Percentiles rank a stretch among this genome's conserved stretches.
phyloP scores from a whole-genome alignment of 2,888 invertebrate species.

The Pterostichus niger region DNA sequence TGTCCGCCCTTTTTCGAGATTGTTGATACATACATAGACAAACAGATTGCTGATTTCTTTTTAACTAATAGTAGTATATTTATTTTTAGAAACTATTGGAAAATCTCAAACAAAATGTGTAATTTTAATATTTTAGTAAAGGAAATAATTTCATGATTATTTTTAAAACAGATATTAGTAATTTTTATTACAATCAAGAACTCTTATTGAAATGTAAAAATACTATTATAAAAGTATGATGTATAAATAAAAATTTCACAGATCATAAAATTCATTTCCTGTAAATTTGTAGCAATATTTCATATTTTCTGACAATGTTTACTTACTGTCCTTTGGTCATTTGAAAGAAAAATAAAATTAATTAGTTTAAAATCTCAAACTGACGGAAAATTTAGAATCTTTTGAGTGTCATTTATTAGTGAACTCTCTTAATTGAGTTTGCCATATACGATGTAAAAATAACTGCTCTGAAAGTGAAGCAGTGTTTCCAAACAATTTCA shows the following conservation, averaged over 20 bases:
- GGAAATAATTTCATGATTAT: too few relatives aligned
- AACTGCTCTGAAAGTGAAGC: conserved; percentile 11
- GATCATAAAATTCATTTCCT: background rate
- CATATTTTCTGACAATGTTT: conserved; percentile 24
- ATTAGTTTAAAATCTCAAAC: conserved; percentile 10
- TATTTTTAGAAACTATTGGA: too few relatives aligned
- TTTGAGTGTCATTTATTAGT: conserved; percentile 51
- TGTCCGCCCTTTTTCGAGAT: too few relatives aligned
- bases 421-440: conserved; percentile 50
- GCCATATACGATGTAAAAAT: conserved; percentile 47
- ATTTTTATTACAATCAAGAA: too few relatives aligned
- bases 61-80: too few relatives aligned
- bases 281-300: background rate
- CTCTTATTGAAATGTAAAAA: too few relatives aligned
- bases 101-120: too few relatives aligned
- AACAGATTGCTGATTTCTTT: too few relatives aligned
- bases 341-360: conserved; percentile 44
- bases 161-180: too few relatives aligned
- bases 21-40: too few relatives aligned
- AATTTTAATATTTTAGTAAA: too few relatives aligned
- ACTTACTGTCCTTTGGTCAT: conserved; percentile 16
- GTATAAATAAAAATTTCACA: conserved; percentile 22
- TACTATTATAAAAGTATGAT: background rate
- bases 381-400: conserved; percentile 36
- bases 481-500: conserved; percentile 40